Base-by-base conservation (phyloP, 2,888 invertebrate species). In the Rotaria socialis region DNA sequence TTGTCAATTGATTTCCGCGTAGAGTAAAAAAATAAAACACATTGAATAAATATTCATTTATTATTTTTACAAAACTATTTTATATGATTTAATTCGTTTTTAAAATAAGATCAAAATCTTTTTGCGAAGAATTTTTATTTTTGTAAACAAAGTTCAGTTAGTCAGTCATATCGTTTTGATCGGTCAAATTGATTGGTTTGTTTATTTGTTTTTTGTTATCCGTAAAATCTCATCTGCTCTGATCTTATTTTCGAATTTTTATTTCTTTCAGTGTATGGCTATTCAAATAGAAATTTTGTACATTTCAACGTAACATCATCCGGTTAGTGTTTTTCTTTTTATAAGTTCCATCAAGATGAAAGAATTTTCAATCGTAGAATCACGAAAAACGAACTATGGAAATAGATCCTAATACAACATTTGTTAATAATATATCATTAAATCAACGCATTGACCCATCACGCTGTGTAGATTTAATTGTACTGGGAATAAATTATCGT, bases 401-500 rank as follows among this genome's bases (percentile, higher is more conserved):
- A 19, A 67, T 67, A 27, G 67, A 67, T 35, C 67, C 67, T 35
- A 67, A 41, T 67, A 19, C 67, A 67, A 27, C 27, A 35, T 67
- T 67, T 67, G 35, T 35, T 4, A 67, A 67, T 35, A 67, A 27
- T 27, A 56, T 56, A 56, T 4, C 56, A 56, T 56, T 8, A 56
- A 67, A 35, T 67, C 67, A 35, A 67, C 67, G 67, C 16, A 11
- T 80, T n/a, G 80, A 80, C 1, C 80, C 80, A 47, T 43, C 47
- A 80, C 80, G 85, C 80, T 87, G 87, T 87, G 85, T 85, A 60
- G 99, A 99, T 92, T 93, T 99, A 89, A 98, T 99, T 91, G 97
- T 99, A 85, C 94, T 99, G 87, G 98, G 98, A 56, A 92, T 99
- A 89, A 97, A 97, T 85, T 99, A 96, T 96, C 97, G 97, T 92